Conservation (phyloP, 2,113 vertebrate genomes). For the Tricholaema leucomelas region DNA sequence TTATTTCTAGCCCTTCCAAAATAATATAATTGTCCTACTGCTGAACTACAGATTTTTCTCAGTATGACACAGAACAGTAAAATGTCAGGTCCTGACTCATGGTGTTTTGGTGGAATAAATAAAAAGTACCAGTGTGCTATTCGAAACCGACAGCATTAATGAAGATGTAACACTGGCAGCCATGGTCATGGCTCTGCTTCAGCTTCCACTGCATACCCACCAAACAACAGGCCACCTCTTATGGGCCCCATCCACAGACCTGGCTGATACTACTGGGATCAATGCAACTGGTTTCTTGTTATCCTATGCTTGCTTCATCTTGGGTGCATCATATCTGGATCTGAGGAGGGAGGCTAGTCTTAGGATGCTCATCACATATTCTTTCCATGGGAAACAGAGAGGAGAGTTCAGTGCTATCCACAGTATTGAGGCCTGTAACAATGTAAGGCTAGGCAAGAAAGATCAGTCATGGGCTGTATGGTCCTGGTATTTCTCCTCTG, state of each 20-base stretch:
- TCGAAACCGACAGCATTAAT: constrained; percentile 46
- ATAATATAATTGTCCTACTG: constrained; percentile 55
- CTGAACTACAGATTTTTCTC: constrained; percentile 74
- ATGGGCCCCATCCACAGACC: neutral
- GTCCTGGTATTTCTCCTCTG: neutral
- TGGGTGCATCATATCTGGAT: neutral
- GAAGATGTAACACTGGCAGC: constrained; percentile 29
- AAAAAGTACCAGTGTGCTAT: constrained; percentile 65
- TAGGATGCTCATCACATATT: fast-evolving
- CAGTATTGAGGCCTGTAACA: neutral
- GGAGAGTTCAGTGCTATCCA: neutral
- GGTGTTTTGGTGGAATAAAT: constrained; percentile 72
- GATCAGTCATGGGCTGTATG: neutral
- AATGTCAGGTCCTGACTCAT: constrained; percentile 77
- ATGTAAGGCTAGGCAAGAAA: neutral
- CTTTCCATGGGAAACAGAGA: constrained; percentile 14
- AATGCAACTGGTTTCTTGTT: neutral
- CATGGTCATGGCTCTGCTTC: neutral
- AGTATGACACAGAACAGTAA: constrained; percentile 73
- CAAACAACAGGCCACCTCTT: neutral
- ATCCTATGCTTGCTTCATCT: neutral
- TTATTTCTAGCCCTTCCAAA: constrained; percentile 65
- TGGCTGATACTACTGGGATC: neutral
- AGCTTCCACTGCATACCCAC: neutral
- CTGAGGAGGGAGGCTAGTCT: neutral